Evolutionary conservation across 2,113 vertebrate genomes (phyloP).

Genomic region (Otocyon megalotis): DNA sequence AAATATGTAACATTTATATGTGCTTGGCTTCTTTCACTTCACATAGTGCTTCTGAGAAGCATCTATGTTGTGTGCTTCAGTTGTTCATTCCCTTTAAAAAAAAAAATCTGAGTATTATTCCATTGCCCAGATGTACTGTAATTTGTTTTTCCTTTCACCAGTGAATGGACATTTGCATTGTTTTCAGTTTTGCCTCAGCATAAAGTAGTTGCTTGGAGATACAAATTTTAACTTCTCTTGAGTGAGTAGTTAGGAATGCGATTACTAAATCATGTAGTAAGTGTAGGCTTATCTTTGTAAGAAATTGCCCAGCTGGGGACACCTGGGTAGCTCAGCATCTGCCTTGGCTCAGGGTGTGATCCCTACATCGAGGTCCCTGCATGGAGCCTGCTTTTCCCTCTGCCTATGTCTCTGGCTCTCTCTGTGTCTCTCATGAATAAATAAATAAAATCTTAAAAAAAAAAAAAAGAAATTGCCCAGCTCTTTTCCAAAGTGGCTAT

Average conservation of each 20-base stretch:
- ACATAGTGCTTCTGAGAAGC: background rate
- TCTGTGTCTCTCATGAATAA: too few relatives aligned
- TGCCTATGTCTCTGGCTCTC: too few relatives aligned
- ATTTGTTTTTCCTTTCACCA: background rate
- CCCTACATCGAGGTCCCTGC: too few relatives aligned
- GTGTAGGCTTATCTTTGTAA: constrained; percentile 5
- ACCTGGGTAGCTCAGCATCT: too few relatives aligned
- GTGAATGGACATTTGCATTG: background rate
- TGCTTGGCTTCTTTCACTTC: background rate
- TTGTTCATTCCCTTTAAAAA: background rate
- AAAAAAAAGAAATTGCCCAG: background rate
- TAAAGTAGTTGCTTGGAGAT: constrained; percentile 10
- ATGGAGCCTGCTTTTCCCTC: too few relatives aligned
- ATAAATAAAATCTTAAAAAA: too few relatives aligned
- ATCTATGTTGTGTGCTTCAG: background rate
- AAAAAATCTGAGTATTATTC: background rate
- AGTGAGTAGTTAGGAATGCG: background rate
- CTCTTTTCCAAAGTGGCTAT: background rate
- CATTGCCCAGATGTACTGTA: background rate
- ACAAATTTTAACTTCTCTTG: background rate
- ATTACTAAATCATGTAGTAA: background rate
- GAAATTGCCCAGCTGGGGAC: background rate
- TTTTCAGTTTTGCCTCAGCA: background rate
- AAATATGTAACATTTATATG: background rate
- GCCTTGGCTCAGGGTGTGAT: too few relatives aligned